These are phyloP conservation scores for Sitobion miscanthi DNA, from an alignment of 1,140 invertebrate species.

Conservation along the genomic window DNA sequence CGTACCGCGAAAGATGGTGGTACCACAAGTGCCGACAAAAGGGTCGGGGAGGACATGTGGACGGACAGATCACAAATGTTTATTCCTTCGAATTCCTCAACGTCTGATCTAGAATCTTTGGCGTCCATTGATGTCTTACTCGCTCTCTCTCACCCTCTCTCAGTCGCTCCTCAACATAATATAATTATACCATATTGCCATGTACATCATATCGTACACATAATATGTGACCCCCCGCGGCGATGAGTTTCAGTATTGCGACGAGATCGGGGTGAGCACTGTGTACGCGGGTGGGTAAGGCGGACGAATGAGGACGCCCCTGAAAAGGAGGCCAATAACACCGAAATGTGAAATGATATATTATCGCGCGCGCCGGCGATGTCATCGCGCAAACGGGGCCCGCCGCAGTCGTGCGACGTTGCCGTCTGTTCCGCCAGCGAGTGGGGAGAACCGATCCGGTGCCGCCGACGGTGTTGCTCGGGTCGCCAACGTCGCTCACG, in stretches of 20 bases:
- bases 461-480: neutral
- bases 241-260: neutral
- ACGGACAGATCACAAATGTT: neutral
- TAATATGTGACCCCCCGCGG: neutral
- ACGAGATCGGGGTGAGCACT: neutral
- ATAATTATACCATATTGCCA: neutral
- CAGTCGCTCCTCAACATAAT: neutral
- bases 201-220: neutral
- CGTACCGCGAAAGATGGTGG: neutral
- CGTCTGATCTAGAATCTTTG: neutral
- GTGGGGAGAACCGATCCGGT: neutral
- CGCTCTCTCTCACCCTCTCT: neutral
- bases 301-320: neutral
- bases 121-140: neutral
- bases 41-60: neutral
- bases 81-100: neutral
- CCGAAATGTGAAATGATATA: neutral
- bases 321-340: conserved; percentile 10
- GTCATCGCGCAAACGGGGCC: conserved; percentile 11
- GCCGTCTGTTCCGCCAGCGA: neutral
- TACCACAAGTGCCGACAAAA: neutral
- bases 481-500: conserved; percentile 2
- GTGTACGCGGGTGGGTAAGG: neutral
- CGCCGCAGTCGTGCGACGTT: neutral
- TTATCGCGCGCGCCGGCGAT: neutral